These are phyloP conservation scores for Panthera leo DNA, from an alignment of 2,113 vertebrate species.

Conservation along the genomic window DNA sequence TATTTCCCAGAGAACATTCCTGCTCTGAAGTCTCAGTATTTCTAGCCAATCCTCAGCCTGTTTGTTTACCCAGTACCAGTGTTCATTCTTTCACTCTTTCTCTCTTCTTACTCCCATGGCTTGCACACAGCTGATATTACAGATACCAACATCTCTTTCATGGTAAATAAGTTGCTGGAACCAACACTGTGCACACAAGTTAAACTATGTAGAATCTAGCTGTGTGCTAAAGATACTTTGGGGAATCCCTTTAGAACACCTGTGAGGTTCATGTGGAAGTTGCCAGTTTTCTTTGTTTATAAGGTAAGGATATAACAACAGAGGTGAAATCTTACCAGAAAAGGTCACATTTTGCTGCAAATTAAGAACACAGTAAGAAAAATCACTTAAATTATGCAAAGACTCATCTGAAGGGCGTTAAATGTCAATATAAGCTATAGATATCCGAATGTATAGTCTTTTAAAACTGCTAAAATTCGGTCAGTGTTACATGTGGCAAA, in stretches of 20 bases:
- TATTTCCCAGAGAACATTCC: background rate
- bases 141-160: background rate
- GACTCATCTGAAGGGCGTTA: background rate
- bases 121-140: background rate
- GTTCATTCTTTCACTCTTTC: background rate
- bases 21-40: background rate
- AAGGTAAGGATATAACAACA: background rate
- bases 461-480: background rate
- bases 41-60: background rate
- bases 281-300: constrained; percentile 11
- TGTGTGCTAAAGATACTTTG: background rate
- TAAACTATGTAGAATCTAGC: background rate
- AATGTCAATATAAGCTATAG: background rate
- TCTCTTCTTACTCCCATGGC: background rate
- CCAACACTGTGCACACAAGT: rapidly evolving
- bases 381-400: constrained; percentile 13
- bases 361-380: constrained; percentile 29
- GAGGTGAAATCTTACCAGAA: background rate
- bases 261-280: background rate
- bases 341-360: background rate
- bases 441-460: background rate
- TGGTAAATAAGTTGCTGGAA: background rate
- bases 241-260: background rate
- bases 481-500: background rate
- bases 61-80: background rate